phyloP scores from a whole-genome alignment of 2,113 vertebrate species.

The Cyanoramphus novaezelandiae region DNA sequence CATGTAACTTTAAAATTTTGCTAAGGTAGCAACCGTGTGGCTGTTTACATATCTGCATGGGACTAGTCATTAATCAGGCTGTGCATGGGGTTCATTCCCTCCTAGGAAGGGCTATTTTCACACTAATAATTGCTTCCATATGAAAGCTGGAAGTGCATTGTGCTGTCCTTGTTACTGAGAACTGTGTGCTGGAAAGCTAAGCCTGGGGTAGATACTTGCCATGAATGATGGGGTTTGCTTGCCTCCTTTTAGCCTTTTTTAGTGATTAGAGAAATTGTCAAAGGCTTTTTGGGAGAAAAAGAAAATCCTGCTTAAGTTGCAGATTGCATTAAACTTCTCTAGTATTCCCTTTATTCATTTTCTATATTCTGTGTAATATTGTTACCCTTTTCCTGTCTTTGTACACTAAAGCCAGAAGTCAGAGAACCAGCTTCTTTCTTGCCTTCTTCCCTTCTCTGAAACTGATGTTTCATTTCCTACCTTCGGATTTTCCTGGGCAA shows the following conservation, averaged over 20 bases:
- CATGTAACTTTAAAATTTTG: neutral
- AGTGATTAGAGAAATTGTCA: neutral
- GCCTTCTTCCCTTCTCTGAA: neutral
- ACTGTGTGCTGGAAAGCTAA: neutral
- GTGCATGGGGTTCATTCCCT: neutral
- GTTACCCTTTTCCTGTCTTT: neutral
- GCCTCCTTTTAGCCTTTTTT: neutral
- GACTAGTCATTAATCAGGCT: neutral
- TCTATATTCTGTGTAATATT: neutral
- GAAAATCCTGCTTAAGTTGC: neutral
- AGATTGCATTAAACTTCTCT: neutral
- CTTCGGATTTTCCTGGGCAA: neutral
- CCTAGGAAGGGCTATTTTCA: neutral
- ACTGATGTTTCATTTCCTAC: neutral
- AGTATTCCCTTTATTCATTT: neutral
- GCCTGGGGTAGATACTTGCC: neutral
- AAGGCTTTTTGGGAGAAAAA: neutral
- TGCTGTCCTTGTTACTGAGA: neutral
- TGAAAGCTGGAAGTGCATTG: neutral
- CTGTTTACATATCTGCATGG: neutral
- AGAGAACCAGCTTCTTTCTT: neutral
- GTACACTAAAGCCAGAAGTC: neutral
- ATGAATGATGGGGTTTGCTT: neutral
- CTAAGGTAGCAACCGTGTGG: neutral
- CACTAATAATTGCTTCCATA: neutral